Evolutionary conservation across 2,888 invertebrate species (phyloP).

Genomic region (Rapana venosa): DNA sequence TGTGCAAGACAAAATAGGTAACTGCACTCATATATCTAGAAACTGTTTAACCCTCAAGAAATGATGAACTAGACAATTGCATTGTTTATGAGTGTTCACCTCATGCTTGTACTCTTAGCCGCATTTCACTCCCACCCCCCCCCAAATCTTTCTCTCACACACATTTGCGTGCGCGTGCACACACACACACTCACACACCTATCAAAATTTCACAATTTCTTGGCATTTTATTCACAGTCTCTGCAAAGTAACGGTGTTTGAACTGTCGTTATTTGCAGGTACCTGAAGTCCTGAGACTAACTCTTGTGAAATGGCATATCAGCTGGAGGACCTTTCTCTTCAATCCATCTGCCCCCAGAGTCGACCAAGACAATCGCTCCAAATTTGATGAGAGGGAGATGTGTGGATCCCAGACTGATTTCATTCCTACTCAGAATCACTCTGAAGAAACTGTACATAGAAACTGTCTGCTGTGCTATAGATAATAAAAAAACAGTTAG

Average conservation of each 20-base stretch:
- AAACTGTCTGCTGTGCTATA: background rate
- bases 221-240: background rate
- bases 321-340: background rate
- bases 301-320: background rate
- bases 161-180: background rate
- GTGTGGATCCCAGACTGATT: background rate
- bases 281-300: conserved; percentile 45
- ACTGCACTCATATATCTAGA: too few relatives aligned
- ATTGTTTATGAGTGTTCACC: too few relatives aligned
- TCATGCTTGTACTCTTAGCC: too few relatives aligned
- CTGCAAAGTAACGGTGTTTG: background rate
- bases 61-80: too few relatives aligned
- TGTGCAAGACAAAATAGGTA: too few relatives aligned
- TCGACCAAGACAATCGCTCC: background rate
- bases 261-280: conserved; percentile 20
- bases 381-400: background rate
- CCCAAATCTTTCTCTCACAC: background rate
- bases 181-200: conserved; percentile 21
- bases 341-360: background rate
- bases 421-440: conserved; percentile 1
- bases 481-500: background rate
- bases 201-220: background rate
- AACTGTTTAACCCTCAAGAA: too few relatives aligned
- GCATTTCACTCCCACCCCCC: background rate
- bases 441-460: background rate